Evolutionary conservation across 2,113 vertebrate species (phyloP), one percentile per base, ranked within the genome.

Genomic region (Zosterops borbonicus): DNA sequence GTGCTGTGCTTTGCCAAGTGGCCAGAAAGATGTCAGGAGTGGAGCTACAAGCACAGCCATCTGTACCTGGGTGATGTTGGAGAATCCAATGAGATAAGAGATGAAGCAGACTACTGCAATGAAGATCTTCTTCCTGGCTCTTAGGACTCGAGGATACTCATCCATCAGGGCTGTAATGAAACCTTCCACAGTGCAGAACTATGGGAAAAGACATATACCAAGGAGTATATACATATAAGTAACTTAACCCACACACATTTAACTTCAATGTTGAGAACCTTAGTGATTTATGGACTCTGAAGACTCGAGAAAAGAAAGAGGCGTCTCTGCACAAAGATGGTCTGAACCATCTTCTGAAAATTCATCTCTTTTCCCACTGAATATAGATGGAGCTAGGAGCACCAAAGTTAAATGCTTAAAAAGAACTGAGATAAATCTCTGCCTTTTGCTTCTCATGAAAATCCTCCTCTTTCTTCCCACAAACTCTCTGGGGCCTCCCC

Each of bases 171-270:
- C 98, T 27, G 99, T 99, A 96, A 99, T 98, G 95, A 99, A 99
- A 42, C 99, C 99, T 93, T 99, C 99, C 83, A 99, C 98, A 0
- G 99, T 99, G 94, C 99, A 99, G 96, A 99, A 99, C 99, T 99
- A 41, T 2, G 12, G 37, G 50, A 69, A 50, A 89, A 92, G 6
- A 15, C 47, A 69, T 9, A 74, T 21, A 93, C 5, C 16, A 27
- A 89, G 19, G 46, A 20, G 4, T 58, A 37, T 11, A 18, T 24
- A 22, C 3, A 8, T 6, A 12, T 17, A 33, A 44, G 17, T 35
- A 47, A 35, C 46, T 68, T 47, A 81, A 42, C 33, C 39, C 20
- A 44, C 25, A 41, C 56, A 65, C 42, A 47, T 83, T 84, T 55
- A 47, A 67, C 20, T 50, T 42, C 21, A n/a, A 0, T 22, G 22